phyloP scores from a whole-genome alignment of 2,113 vertebrate species.

The Edolisoma coerulescens region DNA sequence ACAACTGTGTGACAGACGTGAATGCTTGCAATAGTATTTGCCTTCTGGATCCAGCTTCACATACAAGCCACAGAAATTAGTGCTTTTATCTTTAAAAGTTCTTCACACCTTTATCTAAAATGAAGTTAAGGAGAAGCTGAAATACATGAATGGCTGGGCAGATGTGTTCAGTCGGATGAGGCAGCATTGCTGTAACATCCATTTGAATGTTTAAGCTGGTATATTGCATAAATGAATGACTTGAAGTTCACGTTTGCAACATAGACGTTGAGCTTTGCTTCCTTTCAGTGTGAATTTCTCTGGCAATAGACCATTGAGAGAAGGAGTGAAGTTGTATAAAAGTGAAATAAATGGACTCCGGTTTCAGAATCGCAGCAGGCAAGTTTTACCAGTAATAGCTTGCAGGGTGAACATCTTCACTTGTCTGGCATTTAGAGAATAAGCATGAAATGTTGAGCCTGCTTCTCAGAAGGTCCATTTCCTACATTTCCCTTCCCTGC shows the following conservation, averaged over 20 bases:
- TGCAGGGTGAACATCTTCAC: background rate
- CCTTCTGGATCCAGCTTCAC: background rate
- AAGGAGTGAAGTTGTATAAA: background rate
- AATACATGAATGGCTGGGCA: background rate
- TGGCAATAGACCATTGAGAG: background rate
- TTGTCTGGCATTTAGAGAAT: background rate
- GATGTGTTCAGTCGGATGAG: background rate
- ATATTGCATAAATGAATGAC: background rate
- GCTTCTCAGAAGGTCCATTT: background rate
- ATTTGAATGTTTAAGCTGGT: background rate
- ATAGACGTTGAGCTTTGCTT: background rate
- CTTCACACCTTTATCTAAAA: background rate
- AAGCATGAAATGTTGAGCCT: background rate
- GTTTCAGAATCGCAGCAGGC: background rate
- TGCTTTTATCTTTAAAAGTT: background rate
- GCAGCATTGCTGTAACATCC: background rate
- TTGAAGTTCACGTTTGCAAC: background rate
- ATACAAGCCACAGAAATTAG: background rate
- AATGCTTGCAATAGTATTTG: background rate
- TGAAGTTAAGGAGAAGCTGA: background rate
- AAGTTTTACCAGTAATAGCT: background rate
- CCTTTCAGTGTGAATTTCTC: background rate
- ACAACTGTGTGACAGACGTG: background rate
- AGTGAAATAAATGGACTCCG: background rate
- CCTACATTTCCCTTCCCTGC: background rate